Evolutionary conservation across 2,113 vertebrate species (phyloP).

Genomic region (Pteropus alecto): DNA sequence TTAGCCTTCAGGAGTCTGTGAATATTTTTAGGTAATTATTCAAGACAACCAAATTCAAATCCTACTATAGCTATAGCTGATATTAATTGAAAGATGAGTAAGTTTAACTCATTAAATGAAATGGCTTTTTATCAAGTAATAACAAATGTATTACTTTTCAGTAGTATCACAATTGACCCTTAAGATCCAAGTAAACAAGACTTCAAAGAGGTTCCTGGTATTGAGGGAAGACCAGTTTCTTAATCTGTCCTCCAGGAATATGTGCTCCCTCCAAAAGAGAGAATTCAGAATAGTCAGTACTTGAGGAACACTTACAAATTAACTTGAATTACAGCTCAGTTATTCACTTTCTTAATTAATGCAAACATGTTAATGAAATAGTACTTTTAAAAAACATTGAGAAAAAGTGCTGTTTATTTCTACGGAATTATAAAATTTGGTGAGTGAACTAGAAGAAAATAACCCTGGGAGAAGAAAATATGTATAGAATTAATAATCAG

Average conservation of each 20-base stretch:
- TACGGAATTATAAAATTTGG: neutral
- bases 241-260: neutral
- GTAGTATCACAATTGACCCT: neutral
- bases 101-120: neutral
- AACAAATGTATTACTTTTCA: constrained; percentile 2
- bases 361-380: neutral
- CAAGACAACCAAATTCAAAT: neutral
- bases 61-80: neutral
- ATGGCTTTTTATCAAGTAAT: neutral
- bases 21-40: constrained; percentile 24
- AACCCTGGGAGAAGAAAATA: neutral
- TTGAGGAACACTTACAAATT: neutral
- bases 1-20: neutral
- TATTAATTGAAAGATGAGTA: constrained; percentile 36
- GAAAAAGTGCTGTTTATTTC: neutral
- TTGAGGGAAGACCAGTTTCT: neutral
- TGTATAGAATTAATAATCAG: neutral
- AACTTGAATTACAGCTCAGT: neutral
- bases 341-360: neutral
- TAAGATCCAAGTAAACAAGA: neutral
- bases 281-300: neutral
- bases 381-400: neutral
- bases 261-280: neutral
- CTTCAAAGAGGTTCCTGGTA: neutral
- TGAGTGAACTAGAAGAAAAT: constrained; percentile 20